These are phyloP conservation scores for Nannobrachium achirus DNA, from an alignment of 2,113 vertebrate genomes.

Conservation along the genomic window DNA sequence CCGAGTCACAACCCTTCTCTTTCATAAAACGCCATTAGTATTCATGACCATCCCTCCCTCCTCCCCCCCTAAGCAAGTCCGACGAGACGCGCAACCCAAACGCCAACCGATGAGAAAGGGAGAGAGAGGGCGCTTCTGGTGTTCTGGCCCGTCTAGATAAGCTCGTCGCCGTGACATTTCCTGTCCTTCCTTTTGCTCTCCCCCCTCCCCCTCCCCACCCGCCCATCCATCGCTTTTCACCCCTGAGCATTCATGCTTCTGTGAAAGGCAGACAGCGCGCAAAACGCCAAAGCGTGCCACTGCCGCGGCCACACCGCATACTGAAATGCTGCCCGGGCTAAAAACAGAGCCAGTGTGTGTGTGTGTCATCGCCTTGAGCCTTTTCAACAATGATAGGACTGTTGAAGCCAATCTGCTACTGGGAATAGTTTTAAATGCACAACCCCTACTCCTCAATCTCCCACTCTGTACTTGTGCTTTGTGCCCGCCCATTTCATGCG, in stretches of 20 bases:
- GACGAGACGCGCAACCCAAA: constrained; percentile 49
- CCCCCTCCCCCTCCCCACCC: background rate
- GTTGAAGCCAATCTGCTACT: background rate
- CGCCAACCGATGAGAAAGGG: constrained; percentile 55
- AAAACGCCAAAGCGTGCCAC: constrained; percentile 27
- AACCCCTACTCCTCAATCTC: constrained; percentile 3
- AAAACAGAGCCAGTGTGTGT: constrained; percentile 14
- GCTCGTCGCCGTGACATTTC: constrained; percentile 67
- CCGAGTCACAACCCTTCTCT: constrained; percentile 74
- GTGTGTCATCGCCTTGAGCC: constrained; percentile 35
- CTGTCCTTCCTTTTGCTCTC: constrained; percentile 20
- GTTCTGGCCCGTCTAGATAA: constrained; percentile 76
- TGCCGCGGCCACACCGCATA: background rate
- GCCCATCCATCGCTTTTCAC: constrained; percentile 15
- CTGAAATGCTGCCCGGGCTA: constrained; percentile 4
- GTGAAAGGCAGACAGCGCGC: constrained; percentile 36
- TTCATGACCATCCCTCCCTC: constrained; percentile 64
- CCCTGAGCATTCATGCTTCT: constrained; percentile 38
- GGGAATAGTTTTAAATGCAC: constrained; percentile 3
- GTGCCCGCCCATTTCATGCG: constrained; percentile 10
- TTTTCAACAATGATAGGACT: constrained; percentile 11
- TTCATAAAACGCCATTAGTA: constrained; percentile 70
- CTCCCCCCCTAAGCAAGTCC: constrained; percentile 52
- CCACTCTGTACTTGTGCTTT: constrained; percentile 25
- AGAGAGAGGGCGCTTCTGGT: constrained; percentile 64